phyloP scores from a whole-genome alignment of 1,140 invertebrate species.

The Arctopsyche grandis region DNA sequence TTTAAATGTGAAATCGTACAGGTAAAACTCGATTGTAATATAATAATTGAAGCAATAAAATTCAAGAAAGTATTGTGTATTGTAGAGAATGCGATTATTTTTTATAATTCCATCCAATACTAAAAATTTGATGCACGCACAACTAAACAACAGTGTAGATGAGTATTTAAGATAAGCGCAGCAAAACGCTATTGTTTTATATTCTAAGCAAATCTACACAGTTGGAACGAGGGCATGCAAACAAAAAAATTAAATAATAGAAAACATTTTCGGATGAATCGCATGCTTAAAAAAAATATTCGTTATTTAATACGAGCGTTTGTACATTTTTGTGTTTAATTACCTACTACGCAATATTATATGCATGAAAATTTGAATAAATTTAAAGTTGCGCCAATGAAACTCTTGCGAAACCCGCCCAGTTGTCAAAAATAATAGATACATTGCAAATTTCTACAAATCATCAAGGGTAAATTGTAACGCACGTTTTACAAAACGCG shows the following conservation, averaged over 20 bases:
- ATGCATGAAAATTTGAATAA: background rate
- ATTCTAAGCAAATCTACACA: background rate
- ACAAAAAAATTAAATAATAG: too few relatives aligned
- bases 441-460: background rate
- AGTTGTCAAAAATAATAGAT: background rate
- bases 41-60: conserved; percentile 2
- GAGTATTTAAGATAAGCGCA: background rate
- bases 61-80: background rate
- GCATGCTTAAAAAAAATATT: background rate
- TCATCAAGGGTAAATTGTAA: conserved; percentile 4
- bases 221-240: background rate
- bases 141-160: conserved; percentile 5
- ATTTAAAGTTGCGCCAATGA: background rate
- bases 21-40: background rate
- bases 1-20: background rate
- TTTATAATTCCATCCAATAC: background rate
- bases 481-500: too few relatives aligned
- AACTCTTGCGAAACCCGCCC: background rate
- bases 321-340: background rate
- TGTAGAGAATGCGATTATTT: background rate
- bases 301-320: background rate
- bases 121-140: conserved; percentile 17
- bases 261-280: background rate
- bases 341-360: background rate
- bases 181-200: conserved; percentile 6